Percentiles rank a stretch among this genome's conserved stretches.
phyloP scores from a whole-genome alignment of 2,888 invertebrate genomes.

The Papilio elwesi region DNA sequence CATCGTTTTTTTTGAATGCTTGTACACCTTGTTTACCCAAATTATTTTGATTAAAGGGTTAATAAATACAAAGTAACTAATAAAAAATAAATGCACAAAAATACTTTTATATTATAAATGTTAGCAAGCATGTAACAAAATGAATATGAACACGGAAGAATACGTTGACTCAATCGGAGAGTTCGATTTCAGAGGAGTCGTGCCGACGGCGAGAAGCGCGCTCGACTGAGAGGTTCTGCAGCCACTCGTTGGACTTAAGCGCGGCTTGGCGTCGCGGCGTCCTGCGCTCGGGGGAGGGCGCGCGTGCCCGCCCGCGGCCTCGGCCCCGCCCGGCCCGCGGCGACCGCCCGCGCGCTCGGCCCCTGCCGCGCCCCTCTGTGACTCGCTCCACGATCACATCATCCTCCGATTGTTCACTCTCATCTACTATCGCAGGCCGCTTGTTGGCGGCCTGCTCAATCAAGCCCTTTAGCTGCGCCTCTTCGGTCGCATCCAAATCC shows the following conservation, averaged over 20 bases:
- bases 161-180: slow-evolving; percentile 60
- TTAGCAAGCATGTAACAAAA: neutral
- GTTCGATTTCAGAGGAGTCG: slow-evolving; percentile 68
- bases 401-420: slow-evolving; percentile 60
- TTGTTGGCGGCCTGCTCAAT: slow-evolving; percentile 58
- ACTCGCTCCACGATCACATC: slow-evolving; percentile 69
- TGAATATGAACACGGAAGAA: neutral
- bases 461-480: slow-evolving; percentile 57
- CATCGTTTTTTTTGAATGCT: no score
- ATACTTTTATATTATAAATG: neutral
- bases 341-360: slow-evolving; percentile 45
- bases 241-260: slow-evolving; percentile 65
- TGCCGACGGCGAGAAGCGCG: slow-evolving; percentile 57
- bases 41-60: no score
- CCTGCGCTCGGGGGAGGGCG: slow-evolving; percentile 61
- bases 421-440: slow-evolving; percentile 50
- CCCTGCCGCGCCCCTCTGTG: slow-evolving; percentile 43
- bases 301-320: slow-evolving; percentile 45
- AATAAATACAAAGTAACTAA: neutral
- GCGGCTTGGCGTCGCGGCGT: slow-evolving; percentile 73
- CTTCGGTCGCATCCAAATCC: slow-evolving; percentile 69
- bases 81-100: slow-evolving; percentile 19
- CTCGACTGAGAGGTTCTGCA: slow-evolving; percentile 59
- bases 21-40: no score
- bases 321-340: slow-evolving; percentile 45